Evolutionary conservation across 2,113 vertebrate species (phyloP), one percentile per base, ranked within the genome.

Genomic region (Oreochromis tanganicae): DNA sequence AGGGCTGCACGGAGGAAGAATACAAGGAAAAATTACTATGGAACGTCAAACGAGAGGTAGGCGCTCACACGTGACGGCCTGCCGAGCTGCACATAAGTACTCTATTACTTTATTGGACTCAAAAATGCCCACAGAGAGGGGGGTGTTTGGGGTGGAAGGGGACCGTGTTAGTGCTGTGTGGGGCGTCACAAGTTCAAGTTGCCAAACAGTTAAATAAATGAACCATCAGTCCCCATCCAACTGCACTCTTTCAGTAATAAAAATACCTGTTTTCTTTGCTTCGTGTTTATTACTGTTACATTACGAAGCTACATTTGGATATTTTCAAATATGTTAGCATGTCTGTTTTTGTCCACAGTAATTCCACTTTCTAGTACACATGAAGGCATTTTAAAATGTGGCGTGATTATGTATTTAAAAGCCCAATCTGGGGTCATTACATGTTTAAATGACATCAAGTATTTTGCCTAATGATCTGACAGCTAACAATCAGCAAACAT

Each of bases 31-130:
- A 97, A 94, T 95, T 99, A 94, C 94, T 98, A 66, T 98, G 98
- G 98, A 98, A 96, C 95, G 98, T 98, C 66, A 99, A 98, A 82
- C 97, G 98, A 85, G 97, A 98, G 97, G 98, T 98, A 96, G 85
- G 95, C 89, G 32, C 43, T 11, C 52, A 7, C 24, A 41, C 21
- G 10, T 38, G 27, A 36, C 84, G 85, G 75, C 81, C 59, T 34
- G 17, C 7, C 36, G 6, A 32, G 43, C 50, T 16, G 68, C 29
- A 9, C 9, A n/a, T 57, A 3, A 36, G 7, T 79, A 6, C 68
- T n/a, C 5, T 2, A 34, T 21, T 21, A 24, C 82, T 81, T 52
- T 21, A n/a, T 59, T 10, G 16, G 14, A 6, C 16, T 7, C 3
- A 3, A 5, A 54, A 52, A 38, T 55, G 34, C 56, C 10, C 27